Evolutionary conservation across 2,797 vertebrate genomes (phyloP), one percentile per base, ranked within the genome.

Genomic region (Morus bassanus): DNA sequence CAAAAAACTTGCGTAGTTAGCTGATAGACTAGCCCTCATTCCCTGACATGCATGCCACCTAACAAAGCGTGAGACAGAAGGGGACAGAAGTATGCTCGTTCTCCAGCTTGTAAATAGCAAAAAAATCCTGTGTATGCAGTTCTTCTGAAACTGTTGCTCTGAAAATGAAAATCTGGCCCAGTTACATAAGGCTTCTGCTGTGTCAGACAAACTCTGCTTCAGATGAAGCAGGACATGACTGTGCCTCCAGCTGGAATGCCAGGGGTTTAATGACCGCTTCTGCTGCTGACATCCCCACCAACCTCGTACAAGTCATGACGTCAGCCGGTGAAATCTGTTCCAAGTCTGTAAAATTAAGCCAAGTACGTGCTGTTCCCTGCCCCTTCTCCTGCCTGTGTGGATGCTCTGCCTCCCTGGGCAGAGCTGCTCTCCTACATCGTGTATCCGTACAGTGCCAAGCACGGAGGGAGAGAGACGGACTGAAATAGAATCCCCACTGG

Each of bases 381-480:
- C 33, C 60, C 51, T 76, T 50, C 50, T 64, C 50, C 82, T 69
- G 61, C 68, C 67, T 23, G 25, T 4, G 23, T 24, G 59, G 67
- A 24, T 60, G 76, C 59, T 48, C 7, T 10, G 4, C 14, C 41
- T 82, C 41, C 50, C 57, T 5, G 45, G 43, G 51, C 74, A 95
- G 81, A 92, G 67, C 74, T 51, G 50, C 69, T 76, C 73, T 73
- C 59, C 80, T 41, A 5, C 14, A 0, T 2, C 4, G 3, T 21
- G 9, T 13, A 0, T 7, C 4, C 1, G 1, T 3, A 30, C 13
- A 9, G 22, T 5, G 39, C 82, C n/a, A 22, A 63, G 85, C 7
- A 3, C 0, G 1, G 61, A 43, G 35, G 15, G 9, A 48, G 19
- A 65, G 33, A 0, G 2, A 63, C 0, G 0, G n/a, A 22, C 28